Evolutionary conservation across 2,113 vertebrate genomes (phyloP).

Genomic region (Paradoxurus hermaphroditus): DNA sequence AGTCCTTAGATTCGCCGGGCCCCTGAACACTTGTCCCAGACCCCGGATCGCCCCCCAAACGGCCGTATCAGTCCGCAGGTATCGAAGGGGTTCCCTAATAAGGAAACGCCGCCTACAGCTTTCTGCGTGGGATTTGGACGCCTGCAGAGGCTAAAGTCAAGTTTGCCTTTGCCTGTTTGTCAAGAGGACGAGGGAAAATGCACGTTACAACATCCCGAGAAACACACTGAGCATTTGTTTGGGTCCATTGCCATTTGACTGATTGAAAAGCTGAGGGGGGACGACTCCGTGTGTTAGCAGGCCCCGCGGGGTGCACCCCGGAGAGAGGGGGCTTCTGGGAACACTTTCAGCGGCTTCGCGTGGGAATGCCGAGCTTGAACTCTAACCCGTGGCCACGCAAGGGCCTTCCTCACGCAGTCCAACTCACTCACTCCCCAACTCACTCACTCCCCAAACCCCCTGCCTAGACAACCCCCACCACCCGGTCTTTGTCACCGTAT

Average conservation of each 20-base stretch:
- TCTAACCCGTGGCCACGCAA: not conserved
- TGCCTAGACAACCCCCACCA: accelerated
- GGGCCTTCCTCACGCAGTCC: not conserved
- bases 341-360: not conserved
- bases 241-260: not conserved
- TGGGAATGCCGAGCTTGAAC: not conserved
- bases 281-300: not conserved
- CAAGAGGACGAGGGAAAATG: not conserved
- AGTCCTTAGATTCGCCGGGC: not conserved
- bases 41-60: no score
- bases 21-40: not conserved
- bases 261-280: not conserved
- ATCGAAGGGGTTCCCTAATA: not conserved
- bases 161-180: not conserved
- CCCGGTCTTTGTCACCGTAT: not conserved
- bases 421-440: no score
- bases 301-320: no score
- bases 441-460: not conserved
- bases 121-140: not conserved
- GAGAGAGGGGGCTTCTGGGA: not conserved
- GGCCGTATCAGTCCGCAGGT: not conserved
- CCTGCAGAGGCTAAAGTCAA: not conserved
- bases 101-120: not conserved
- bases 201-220: not conserved
- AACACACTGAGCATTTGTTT: not conserved